Conservation (phyloP, 35 echinoderm and acorn worm species). For the Heliocidaris erythrogramma region DNA sequence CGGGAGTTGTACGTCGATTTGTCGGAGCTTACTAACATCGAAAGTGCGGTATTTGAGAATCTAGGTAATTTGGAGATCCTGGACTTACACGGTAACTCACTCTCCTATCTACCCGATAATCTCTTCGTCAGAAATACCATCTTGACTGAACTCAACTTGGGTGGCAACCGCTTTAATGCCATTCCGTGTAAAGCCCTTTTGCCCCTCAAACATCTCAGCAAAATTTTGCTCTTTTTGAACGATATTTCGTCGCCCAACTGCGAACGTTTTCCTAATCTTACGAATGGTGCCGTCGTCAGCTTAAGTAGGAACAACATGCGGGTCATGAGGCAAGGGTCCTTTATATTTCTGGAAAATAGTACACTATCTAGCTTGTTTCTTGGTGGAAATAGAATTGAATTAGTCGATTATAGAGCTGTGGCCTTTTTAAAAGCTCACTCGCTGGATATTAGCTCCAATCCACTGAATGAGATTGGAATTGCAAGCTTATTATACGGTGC, state of each 20-base stretch:
- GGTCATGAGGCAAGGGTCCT: not conserved
- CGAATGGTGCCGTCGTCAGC: conserved; percentile 1
- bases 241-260: not conserved
- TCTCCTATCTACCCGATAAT: not conserved
- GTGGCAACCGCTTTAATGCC: not conserved
- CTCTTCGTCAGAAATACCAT: not conserved
- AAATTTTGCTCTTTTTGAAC: not conserved
- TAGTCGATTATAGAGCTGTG: not conserved
- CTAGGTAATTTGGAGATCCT: conserved; percentile 8
- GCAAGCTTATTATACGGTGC: conserved; percentile 10
- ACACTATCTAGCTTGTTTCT: not conserved
- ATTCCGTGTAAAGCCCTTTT: conserved; percentile 16
- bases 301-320: conserved; percentile 20
- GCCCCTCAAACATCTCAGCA: not conserved
- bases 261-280: conserved; percentile 8
- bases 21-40: not conserved
- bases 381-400: not conserved
- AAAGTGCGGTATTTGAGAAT: not conserved
- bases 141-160: not conserved
- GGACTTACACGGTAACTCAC: not conserved
- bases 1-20: conserved; percentile 20
- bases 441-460: not conserved
- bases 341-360: conserved; percentile 31
- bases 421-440: not conserved
- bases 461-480: not conserved